These are phyloP conservation scores for Holocentrus rufus DNA, from an alignment of 2,797 vertebrate genomes.

Conservation along the genomic window DNA sequence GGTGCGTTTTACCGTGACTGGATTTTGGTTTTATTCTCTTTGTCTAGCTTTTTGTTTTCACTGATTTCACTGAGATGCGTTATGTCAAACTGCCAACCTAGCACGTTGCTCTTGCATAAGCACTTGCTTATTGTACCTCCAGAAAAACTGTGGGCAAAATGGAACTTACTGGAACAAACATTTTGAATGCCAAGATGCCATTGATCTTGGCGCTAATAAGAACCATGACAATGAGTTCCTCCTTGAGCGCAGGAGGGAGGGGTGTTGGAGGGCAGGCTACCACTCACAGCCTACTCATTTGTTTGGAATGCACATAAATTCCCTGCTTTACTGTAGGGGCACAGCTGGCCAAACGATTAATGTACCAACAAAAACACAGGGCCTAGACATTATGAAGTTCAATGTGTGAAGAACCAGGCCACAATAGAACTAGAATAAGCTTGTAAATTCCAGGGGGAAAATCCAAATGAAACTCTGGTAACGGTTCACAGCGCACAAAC, in stretches of 20 bases:
- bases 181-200: conserved; percentile 32
- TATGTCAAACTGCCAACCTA: conserved; percentile 22
- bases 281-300: conserved; percentile 69
- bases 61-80: neutral
- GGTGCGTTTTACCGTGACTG: too few relatives aligned
- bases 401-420: conserved; percentile 65
- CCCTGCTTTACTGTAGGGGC: conserved; percentile 68
- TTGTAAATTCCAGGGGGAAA: conserved; percentile 73
- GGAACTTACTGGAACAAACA: conserved; percentile 41
- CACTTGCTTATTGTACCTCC: conserved; percentile 3
- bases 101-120: neutral
- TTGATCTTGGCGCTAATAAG: conserved; percentile 4
- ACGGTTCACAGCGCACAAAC: conserved; percentile 46
- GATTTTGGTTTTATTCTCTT: neutral
- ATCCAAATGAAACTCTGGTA: conserved; percentile 64
- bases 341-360: conserved; percentile 81
- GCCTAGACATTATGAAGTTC: conserved; percentile 66
- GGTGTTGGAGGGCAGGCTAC: conserved; percentile 17
- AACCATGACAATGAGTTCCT: conserved; percentile 5
- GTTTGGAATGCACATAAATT: conserved; percentile 83
- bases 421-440: conserved; percentile 73
- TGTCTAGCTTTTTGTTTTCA: neutral
- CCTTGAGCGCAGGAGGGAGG: conserved; percentile 28
- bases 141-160: conserved; percentile 1
- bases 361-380: conserved; percentile 68